These are phyloP conservation scores for Remorina albescens DNA, from an alignment of 2,797 vertebrate genomes.

Conservation along the genomic window DNA sequence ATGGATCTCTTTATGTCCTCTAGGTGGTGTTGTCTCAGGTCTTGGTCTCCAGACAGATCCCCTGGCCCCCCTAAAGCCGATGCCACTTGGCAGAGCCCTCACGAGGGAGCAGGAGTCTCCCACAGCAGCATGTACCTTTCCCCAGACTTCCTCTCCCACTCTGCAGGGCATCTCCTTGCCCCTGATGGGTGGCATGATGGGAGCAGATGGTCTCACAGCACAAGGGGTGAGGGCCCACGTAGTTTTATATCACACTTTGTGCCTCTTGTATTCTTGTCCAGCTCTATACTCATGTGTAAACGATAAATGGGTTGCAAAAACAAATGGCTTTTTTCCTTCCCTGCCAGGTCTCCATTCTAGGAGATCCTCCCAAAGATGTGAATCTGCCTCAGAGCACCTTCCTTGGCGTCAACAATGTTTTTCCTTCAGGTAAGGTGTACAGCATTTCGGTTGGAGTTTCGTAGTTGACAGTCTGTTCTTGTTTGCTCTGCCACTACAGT, in stretches of 20 bases:
- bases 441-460: background rate
- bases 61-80: conserved; percentile 83
- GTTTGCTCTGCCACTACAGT: background rate
- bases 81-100: conserved; percentile 69
- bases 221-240: conserved; percentile 83
- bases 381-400: conserved; percentile 86
- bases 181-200: conserved; percentile 83
- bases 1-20: background rate
- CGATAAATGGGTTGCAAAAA: background rate
- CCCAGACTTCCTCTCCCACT: conserved; percentile 82
- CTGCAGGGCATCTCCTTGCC: conserved; percentile 84
- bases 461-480: conserved; percentile 2
- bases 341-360: conserved; percentile 87
- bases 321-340: background rate
- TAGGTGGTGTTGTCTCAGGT: conserved; percentile 72
- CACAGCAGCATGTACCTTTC: conserved; percentile 75
- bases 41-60: conserved; percentile 84
- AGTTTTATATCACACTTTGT: conserved; percentile 5
- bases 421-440: conserved; percentile 79
- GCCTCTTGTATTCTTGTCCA: background rate
- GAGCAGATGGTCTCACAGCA: conserved; percentile 80
- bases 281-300: background rate
- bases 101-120: conserved; percentile 86
- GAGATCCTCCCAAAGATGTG: conserved; percentile 90
- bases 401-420: conserved; percentile 83